Base-by-base conservation (phyloP, 2,113 vertebrate genomes). In the Aviceda subcristata region DNA sequence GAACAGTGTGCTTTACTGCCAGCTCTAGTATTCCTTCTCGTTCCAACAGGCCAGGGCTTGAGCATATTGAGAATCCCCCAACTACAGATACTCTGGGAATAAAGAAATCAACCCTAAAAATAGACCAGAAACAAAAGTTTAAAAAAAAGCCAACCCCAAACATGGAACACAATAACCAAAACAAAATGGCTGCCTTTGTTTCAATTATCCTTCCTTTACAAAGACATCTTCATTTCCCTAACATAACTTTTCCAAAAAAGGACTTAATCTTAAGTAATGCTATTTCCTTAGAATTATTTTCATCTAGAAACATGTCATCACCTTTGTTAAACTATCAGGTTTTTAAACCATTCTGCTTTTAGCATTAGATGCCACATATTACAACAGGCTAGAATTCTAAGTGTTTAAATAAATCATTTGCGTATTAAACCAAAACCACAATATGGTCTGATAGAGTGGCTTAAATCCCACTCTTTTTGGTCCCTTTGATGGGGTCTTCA, bases 51-150 rank as follows among this genome's bases (percentile, higher is more conserved):
- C 98, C 98, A 5, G 99, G 99, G 88, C 98, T 99, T 80, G 99
- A 99, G 96, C 99, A 99, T 95, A 99, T 99, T 59, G 99, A 99
- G 98, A 99, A 99, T 15, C 99, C 99, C 46, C 99, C 99, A 90
- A 99, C 99, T 74, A 98, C 98, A 86, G 99, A 98, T 53, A 99
- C 82, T 32, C 99, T 99, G 14, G 99, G 99, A 93, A 99, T 99
- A 97, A 99, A 99, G 96, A 99, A 99, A 94, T 99, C 99, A 69
- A 99, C 98, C 99, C 99, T 99, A 96, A 93, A 97, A 95, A 59
- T 4, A 96, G 76, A 66, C 51, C 71, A 95, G 93, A 94, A 95
- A 87, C 3, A 2, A 26, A 90, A 41, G 14, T 51, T 82, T 79
- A 30, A 72, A 57, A 51, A 55, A 51, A 72, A 80, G 18, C 13